These are phyloP conservation scores for Sterrhoptilus dennistouni DNA, from an alignment of 2,113 vertebrate genomes.

Conservation along the genomic window DNA sequence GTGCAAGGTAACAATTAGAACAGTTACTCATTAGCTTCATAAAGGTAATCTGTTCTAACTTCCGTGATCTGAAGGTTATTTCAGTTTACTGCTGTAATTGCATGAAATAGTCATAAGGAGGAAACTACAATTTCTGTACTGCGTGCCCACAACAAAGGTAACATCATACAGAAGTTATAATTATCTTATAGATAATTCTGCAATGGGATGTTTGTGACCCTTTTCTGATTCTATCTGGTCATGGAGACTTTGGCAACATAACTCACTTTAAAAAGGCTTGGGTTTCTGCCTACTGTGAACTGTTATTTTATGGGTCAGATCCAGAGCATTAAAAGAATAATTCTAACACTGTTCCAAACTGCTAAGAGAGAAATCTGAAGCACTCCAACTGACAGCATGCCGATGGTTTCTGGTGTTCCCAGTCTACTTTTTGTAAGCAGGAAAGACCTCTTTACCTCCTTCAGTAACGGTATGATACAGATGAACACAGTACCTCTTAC, in stretches of 20 bases:
- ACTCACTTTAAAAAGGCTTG: neutral
- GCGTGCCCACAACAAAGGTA: neutral
- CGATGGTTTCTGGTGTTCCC: neutral
- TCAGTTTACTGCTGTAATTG: neutral
- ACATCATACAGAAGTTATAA: neutral
- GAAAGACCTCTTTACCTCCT: neutral
- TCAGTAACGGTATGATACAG: neutral
- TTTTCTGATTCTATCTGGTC: neutral
- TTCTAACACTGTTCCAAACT: neutral
- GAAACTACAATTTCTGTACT: neutral
- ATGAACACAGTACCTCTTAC: neutral
- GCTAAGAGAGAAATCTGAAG: neutral
- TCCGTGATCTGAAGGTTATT: neutral
- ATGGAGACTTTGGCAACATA: neutral
- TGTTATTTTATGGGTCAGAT: neutral
- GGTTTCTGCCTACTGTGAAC: neutral
- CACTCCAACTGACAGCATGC: neutral
- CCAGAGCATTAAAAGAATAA: neutral
- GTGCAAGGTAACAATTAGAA: conserved; percentile 17
- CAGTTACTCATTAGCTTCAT: neutral
- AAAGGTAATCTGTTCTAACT: conserved; percentile 1
- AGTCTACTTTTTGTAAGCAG: neutral
- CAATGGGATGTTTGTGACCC: neutral
- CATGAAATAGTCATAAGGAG: neutral
- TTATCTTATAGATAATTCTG: neutral